Conservation (phyloP, 1,140 invertebrate species). For the Pinna nobilis region DNA sequence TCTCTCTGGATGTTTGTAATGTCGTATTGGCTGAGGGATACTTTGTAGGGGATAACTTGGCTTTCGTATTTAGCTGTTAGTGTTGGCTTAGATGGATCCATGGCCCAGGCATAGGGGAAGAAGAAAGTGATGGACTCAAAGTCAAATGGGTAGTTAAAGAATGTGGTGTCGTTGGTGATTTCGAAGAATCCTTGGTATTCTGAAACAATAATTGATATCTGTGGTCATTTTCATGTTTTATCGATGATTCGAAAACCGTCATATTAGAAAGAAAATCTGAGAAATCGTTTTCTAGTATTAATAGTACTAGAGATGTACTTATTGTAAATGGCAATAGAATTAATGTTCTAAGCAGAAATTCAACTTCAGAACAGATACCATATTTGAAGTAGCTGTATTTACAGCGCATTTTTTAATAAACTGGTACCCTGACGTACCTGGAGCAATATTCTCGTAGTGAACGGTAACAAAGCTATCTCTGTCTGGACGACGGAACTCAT, state of each 20-base stretch:
- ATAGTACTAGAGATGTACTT: not conserved
- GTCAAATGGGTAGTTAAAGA: slow-evolving; percentile 45
- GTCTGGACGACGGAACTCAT: slow-evolving; percentile 40
- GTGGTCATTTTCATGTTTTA: not conserved
- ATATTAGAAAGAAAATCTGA: not conserved
- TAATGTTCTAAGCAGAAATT: not conserved
- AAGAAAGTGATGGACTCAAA: slow-evolving; percentile 44
- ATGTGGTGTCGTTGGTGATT: slow-evolving; percentile 35
- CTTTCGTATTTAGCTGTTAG: slow-evolving; percentile 37
- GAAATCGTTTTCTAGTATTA: not conserved
- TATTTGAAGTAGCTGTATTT: not conserved
- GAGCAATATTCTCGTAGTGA: slow-evolving; percentile 34
- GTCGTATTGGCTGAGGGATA: slow-evolving; percentile 39
- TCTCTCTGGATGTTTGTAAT: slow-evolving; percentile 37
- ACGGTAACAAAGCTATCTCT: slow-evolving; percentile 35
- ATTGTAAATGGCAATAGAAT: not conserved
- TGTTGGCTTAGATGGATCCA: slow-evolving; percentile 37
- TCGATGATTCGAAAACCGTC: not conserved
- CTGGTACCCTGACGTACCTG: not conserved
- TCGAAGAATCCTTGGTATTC: slow-evolving; percentile 39
- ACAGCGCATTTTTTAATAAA: too few species aligned
- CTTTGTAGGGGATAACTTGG: slow-evolving; percentile 35
- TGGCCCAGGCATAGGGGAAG: slow-evolving; percentile 42
- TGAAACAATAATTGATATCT: slow-evolving; percentile 10
- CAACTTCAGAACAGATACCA: not conserved